A percentile compares a stretch with the other conserved stretches of the same genome.
Conservation (phyloP, 1,140 invertebrate species). For the Patella vulgata region DNA sequence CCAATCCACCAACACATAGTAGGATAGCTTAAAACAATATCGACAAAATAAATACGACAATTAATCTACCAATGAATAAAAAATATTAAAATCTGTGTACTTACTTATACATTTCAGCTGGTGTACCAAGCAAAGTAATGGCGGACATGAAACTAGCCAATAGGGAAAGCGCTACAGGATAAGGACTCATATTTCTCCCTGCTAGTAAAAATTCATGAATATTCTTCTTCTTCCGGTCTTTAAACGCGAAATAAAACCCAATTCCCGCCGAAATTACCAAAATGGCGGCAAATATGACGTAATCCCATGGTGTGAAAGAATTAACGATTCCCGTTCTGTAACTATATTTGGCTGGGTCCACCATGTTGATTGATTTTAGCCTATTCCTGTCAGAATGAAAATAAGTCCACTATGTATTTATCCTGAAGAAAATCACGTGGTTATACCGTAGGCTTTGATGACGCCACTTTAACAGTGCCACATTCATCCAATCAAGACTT, state of each 20-base stretch:
- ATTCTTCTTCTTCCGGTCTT: constrained; percentile 85
- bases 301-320: constrained; percentile 39
- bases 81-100: no score
- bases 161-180: constrained; percentile 53
- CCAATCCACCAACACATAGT: constrained; percentile 43
- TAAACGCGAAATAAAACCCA: constrained; percentile 84
- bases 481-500: no score
- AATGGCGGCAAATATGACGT: constrained; percentile 41
- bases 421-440: no score
- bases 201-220: constrained; percentile 83
- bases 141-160: constrained; percentile 88
- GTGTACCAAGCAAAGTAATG: constrained; percentile 81
- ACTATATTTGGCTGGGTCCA: no score
- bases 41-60: constrained; percentile 69
- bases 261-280: constrained; percentile 71
- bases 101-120: constrained; percentile 55
- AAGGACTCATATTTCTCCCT: constrained; percentile 77
- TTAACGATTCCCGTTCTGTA: constrained; percentile 24
- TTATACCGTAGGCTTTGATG: no score
- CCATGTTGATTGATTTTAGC: no score
- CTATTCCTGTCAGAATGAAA: no score
- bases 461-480: no score
- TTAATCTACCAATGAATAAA: constrained; percentile 40
- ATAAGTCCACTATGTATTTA: no score
- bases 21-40: no score